Evolutionary conservation across 2,888 invertebrate species (phyloP), one percentile per base, ranked within the genome.

Genomic region (Drosophila testacea): DNA sequence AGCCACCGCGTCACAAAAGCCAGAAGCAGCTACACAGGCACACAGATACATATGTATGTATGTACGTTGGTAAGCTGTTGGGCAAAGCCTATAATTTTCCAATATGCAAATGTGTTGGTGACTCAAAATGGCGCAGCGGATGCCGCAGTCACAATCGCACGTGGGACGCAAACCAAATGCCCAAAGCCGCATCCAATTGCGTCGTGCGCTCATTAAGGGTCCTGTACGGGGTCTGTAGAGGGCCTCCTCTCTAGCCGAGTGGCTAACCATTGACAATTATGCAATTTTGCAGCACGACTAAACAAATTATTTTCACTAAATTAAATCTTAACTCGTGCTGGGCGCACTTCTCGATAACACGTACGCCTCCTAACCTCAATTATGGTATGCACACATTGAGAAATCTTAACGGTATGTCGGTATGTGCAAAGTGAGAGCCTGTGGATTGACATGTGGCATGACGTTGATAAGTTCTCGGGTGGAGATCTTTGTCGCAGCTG

Each of bases 301-400:
- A 90, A 82, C 88, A 83, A 83, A 90, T 91, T 91, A 91, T 86
- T 88, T 86, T 81, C 86, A 80, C 80, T 85, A 89, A 91, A 91
- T 91, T 86, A 81, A 84, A 83, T 90, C 90, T 90, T 83, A 81
- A 80, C 90, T 91, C 90, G 91, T 91, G 90, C 90, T 91, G 91
- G 78, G 90, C 88, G 83, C 84, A 83, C 86, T 81, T 81, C 52
- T 57, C 52, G 13, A 41, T 51, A 70, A 38, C 70, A 75, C 56
- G 11, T 55, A 70, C 62, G 66, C 61, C 57, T 59, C 27, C 76
- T 66, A 69, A 66, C 57, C 74, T 55, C 81, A 77, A 62, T 66
- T 71, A 69, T 54, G 52, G 32, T 32, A 3, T 51, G 30, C n/a
- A 7, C n/a, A 7, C 30, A 51, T 51, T 47, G 6, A 41, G 39